Evolutionary conservation across 2,797 vertebrate species (phyloP).

Genomic region (Myoxocephalus aenaeus): DNA sequence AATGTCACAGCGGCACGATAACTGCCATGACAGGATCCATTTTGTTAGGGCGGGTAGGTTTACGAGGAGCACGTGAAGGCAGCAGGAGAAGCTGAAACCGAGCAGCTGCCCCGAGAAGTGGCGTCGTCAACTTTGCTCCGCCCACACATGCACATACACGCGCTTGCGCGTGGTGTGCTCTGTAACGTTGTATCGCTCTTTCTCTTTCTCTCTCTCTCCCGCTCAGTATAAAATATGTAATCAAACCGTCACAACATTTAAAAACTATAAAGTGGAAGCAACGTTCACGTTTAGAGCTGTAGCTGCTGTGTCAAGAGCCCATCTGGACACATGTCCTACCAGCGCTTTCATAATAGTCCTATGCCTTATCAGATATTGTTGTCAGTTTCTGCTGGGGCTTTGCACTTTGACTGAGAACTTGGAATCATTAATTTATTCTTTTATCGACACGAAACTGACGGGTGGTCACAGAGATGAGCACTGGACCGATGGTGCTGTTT

Average conservation of each 20-base stretch:
- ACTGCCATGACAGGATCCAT: neutral
- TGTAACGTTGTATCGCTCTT: neutral
- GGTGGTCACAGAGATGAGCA: neutral
- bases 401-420: neutral
- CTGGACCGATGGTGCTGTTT: constrained; percentile 10
- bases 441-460: neutral
- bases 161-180: neutral
- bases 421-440: neutral
- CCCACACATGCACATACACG: constrained; percentile 42
- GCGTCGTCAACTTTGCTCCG: constrained; percentile 55
- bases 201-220: neutral
- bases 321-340: neutral
- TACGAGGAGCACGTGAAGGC: constrained; percentile 62
- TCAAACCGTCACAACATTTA: constrained; percentile 12
- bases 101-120: constrained; percentile 73
- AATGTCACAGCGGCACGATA: neutral
- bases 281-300: neutral
- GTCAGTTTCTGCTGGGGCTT: neutral
- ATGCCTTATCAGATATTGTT: neutral
- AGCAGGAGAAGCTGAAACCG: constrained; percentile 71
- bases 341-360: neutral
- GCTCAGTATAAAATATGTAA: neutral
- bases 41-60: neutral
- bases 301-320: neutral
- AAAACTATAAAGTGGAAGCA: neutral